Base-by-base conservation (phyloP, 1,140 invertebrate species). In the Kradibia gibbosae region DNA sequence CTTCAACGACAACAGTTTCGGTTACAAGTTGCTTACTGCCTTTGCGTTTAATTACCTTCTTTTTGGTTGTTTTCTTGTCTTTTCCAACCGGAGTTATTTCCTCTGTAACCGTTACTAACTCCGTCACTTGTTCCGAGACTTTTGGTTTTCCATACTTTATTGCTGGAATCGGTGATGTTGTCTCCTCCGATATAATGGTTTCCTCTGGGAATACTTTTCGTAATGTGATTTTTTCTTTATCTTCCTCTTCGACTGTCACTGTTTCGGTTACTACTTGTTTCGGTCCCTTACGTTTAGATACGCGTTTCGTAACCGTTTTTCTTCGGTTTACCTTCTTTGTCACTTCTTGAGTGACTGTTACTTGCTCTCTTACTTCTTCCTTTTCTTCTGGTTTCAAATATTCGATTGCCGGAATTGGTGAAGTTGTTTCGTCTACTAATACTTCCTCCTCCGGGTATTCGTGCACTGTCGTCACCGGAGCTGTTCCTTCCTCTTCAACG, bases 191-290 rank as follows among this genome's bases (percentile, higher is more conserved):
- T 22, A 71, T 85, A 71, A 86, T 83, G 71, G 86, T 83, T 11
- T 85, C 84, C 82, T 85, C 75, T 31, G 86, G 85, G 11, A 82
- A 11, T 31, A 31, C 70, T 1, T 83, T 83, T 5, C 90, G 85
- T 8, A 87, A 88, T 13, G 86, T 88, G 55, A 91, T 83, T 10
- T 90, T 88, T 77, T 85, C 84, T 83, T 91, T 88, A 65, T 90
- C 89, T 80, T 92, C 90, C 85, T 92, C 90, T 86, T 92, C 88
- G 62, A 92, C 85, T 28, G 91, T 91, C 22, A 90, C 88, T 76
- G 91, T 91, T 87, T 92, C 90, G 10, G 89, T 92, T 5, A 90
- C 87, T 86, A 92, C 87, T 82, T 91, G 84, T 81, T 89, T 91
- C 22, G 86, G 85, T 53, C 90, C 92, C 80, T 87, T 89, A 42